phyloP scores from a whole-genome alignment of 2,888 invertebrate genomes.

The Hypomecis atomaria region DNA sequence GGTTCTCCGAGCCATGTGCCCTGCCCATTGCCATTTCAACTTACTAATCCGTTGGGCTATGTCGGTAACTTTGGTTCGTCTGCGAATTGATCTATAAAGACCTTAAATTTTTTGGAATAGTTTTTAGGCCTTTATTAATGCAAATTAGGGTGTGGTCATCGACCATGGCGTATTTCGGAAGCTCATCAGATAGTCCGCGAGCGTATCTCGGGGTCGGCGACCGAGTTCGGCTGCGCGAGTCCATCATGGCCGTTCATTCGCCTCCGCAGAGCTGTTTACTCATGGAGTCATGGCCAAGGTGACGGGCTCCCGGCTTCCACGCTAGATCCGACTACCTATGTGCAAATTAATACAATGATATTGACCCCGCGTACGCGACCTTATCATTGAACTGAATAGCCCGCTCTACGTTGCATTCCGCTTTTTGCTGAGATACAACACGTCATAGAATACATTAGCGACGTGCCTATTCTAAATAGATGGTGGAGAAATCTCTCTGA shows the following conservation, averaged over 20 bases:
- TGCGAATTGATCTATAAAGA: too few relatives aligned
- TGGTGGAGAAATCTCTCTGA: slow-evolving; percentile 15
- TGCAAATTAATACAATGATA: slow-evolving; percentile 55
- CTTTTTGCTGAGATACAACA: slow-evolving; percentile 12
- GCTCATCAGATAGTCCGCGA: slow-evolving; percentile 67
- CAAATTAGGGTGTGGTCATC: slow-evolving; percentile 51
- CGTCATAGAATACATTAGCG: slow-evolving; percentile 7
- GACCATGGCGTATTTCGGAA: slow-evolving; percentile 55
- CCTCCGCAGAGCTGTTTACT: slow-evolving; percentile 59
- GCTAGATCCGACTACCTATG: slow-evolving; percentile 39
- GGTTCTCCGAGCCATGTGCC: too few relatives aligned
- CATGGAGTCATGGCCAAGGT: slow-evolving; percentile 65
- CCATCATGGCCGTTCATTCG: slow-evolving; percentile 66
- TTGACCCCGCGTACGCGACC: slow-evolving; percentile 50
- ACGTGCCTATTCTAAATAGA: slow-evolving; percentile 9
- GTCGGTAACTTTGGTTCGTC: too few relatives aligned
- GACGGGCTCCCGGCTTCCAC: slow-evolving; percentile 58
- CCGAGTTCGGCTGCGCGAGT: slow-evolving; percentile 67
- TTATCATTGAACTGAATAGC: slow-evolving; percentile 25
- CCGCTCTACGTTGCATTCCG: slow-evolving; percentile 4
- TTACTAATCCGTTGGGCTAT: too few relatives aligned
- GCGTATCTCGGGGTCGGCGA: slow-evolving; percentile 70
- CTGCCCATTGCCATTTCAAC: too few relatives aligned
- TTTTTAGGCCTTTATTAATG: slow-evolving; percentile 35
- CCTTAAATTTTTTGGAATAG: neutral